These are phyloP conservation scores for Caenorhabditis macrosperma DNA, from an alignment of 2,888 invertebrate species.

Conservation along the genomic window DNA sequence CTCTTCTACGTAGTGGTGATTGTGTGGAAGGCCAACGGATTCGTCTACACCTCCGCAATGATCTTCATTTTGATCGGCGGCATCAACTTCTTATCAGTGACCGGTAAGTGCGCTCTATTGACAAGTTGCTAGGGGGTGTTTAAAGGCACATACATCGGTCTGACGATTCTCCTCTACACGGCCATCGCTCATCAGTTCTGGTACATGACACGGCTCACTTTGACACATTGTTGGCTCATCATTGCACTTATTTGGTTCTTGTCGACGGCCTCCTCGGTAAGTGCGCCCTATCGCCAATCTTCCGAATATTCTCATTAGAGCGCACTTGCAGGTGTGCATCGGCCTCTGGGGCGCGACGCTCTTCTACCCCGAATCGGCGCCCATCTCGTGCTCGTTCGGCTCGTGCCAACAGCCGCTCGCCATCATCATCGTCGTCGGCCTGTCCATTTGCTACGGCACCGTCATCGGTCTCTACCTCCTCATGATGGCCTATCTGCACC, in stretches of 20 bases:
- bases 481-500: constrained; percentile 61
- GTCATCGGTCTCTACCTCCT: constrained; percentile 70
- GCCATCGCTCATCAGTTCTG: constrained; percentile 75
- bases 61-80: constrained; percentile 75
- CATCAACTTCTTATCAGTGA: constrained; percentile 71
- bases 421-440: constrained; percentile 68
- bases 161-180: constrained; percentile 73
- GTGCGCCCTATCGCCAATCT: too few species aligned
- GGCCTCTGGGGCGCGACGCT: constrained; percentile 76
- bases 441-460: constrained; percentile 68
- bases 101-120: constrained; percentile 55
- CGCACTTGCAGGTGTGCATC: constrained; percentile 65
- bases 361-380: constrained; percentile 74
- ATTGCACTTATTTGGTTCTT: constrained; percentile 73
- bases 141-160: constrained; percentile 72
- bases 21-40: constrained; percentile 73
- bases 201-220: constrained; percentile 68
- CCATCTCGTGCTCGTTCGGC: constrained; percentile 71
- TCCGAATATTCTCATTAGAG: not conserved
- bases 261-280: constrained; percentile 69
- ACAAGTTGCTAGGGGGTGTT: not conserved
- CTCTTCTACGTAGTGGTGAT: constrained; percentile 76
- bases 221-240: constrained; percentile 67
- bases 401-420: constrained; percentile 74
- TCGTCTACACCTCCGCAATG: constrained; percentile 73